Conservation (phyloP, 2,113 vertebrate species). For the Thalassoma bifasciatum region DNA sequence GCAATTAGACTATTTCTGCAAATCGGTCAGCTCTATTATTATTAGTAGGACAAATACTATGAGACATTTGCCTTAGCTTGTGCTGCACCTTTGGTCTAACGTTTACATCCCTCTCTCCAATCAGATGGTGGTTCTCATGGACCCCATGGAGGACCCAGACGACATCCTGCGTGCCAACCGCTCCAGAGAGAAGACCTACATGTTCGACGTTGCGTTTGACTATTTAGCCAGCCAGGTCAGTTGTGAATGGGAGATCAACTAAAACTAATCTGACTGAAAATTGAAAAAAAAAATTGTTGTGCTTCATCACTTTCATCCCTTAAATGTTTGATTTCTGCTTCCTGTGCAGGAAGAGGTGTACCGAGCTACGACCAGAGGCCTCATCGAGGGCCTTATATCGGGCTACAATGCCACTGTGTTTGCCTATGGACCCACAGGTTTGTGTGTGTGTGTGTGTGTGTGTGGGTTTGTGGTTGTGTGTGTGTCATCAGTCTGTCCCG, state of each 20-base stretch:
- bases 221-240: conserved; percentile 90
- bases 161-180: conserved; percentile 89
- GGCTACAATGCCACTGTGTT: conserved; percentile 94
- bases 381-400: conserved; percentile 90
- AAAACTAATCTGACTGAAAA: neutral
- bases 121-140: conserved; percentile 93
- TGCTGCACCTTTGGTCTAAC: no score
- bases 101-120: no score
- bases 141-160: conserved; percentile 90
- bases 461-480: no score
- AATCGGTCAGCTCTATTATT: no score
- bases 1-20: no score
- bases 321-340: neutral
- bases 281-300: neutral
- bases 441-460: conserved; percentile 30
- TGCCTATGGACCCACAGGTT: conserved; percentile 94
- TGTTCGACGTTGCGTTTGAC: conserved; percentile 92
- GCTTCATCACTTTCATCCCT: neutral
- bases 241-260: neutral
- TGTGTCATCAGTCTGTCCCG: neutral
- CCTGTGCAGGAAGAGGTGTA: conserved; percentile 90
- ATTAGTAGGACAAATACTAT: no score
- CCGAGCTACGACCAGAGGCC: conserved; percentile 87
- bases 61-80: no score
- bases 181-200: conserved; percentile 91